A percentile compares a stretch with the other conserved stretches of the same genome.
Evolutionary conservation across 2,113 vertebrate species (phyloP).

Genomic region (Microtus ochrogaster): DNA sequence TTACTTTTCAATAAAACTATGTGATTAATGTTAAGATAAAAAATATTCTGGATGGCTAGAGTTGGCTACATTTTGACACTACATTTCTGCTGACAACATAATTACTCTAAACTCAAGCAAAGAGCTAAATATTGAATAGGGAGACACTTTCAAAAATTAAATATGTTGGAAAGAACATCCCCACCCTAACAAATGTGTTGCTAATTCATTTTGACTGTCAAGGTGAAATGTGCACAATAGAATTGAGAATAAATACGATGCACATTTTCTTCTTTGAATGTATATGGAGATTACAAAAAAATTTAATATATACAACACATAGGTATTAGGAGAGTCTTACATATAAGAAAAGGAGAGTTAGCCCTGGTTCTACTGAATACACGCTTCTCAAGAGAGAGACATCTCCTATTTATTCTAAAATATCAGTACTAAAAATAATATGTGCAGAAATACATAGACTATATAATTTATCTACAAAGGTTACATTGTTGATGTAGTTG

Average conservation of each 20-base stretch:
- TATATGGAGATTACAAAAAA: not conserved
- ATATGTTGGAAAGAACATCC: not conserved
- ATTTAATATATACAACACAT: not conserved
- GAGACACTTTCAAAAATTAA: slow-evolving; percentile 27
- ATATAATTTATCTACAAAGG: not conserved
- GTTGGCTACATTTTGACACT: not conserved
- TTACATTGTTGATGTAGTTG: not conserved
- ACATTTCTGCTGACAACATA: not conserved
- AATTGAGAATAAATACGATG: not conserved
- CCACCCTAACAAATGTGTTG: not conserved
- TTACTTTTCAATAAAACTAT: slow-evolving; percentile 23
- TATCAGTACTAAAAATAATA: not conserved
- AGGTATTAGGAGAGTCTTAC: not conserved
- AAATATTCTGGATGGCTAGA: not conserved
- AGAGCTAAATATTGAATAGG: slow-evolving; percentile 18
- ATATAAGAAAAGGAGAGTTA: not conserved
- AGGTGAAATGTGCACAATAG: not conserved
- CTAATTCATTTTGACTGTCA: not conserved
- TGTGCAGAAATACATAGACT: not conserved
- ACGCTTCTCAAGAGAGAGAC: not conserved
- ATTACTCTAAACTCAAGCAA: not conserved
- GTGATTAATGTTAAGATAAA: slow-evolving; percentile 4
- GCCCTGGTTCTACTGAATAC: not conserved
- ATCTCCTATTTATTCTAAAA: not conserved
- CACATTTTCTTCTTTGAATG: not conserved